Conservation (phyloP, 2,113 vertebrate species). For the Lynx canadensis region DNA sequence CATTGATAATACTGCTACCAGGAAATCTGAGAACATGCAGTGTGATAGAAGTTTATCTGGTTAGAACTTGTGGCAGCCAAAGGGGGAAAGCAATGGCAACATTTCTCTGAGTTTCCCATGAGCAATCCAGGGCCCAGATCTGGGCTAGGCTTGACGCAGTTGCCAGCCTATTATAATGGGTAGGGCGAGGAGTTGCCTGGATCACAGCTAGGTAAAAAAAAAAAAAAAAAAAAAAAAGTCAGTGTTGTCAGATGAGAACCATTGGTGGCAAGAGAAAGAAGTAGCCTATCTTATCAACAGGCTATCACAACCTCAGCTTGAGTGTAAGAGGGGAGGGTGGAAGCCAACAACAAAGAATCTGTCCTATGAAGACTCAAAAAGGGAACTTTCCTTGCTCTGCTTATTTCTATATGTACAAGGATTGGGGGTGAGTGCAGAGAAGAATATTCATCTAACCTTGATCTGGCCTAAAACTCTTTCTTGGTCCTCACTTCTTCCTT, state of each 20-base stretch:
- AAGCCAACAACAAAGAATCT: not conserved
- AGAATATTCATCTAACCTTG: not conserved
- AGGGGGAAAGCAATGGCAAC: not conserved
- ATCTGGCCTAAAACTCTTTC: not conserved
- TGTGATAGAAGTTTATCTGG: not conserved
- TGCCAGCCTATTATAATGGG: not conserved
- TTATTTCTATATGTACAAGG: not conserved
- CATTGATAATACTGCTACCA: not conserved
- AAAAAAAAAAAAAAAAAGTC: not conserved
- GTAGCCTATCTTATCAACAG: not conserved
- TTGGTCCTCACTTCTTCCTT: not conserved
- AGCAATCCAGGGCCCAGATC: not conserved
- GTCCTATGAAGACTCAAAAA: not conserved
- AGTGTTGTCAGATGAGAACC: not conserved
- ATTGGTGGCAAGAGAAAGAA: accelerated
- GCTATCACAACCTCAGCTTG: not conserved
- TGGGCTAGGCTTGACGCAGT: not conserved
- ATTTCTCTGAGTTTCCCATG: not conserved
- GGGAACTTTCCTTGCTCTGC: not conserved
- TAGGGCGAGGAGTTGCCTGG: not conserved
- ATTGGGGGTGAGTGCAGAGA: accelerated
- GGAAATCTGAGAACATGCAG: not conserved
- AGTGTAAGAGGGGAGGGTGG: not conserved
- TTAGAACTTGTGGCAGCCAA: not conserved
- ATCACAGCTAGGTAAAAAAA: not conserved